Conservation (phyloP, 2,888 invertebrate genomes). For the Ptilodon capucinus region DNA sequence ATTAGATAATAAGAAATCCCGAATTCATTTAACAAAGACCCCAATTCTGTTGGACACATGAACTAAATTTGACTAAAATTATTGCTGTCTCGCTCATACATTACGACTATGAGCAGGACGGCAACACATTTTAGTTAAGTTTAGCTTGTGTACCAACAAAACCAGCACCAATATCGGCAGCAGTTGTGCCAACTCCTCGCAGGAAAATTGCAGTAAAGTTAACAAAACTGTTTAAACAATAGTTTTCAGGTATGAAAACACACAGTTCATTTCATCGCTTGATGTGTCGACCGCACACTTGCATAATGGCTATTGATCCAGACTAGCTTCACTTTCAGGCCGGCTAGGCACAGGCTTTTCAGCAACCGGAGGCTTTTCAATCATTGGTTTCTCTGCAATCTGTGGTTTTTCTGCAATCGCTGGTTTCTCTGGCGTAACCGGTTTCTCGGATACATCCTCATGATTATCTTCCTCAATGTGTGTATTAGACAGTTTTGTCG, state of each 20-base stretch:
- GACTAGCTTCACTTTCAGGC: constrained; percentile 62
- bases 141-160: no score
- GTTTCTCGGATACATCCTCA: constrained; percentile 34
- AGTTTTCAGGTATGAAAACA: constrained; percentile 73
- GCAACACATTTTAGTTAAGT: no score
- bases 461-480: constrained; percentile 56
- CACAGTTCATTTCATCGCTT: constrained; percentile 61
- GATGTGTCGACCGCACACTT: constrained; percentile 52
- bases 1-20: constrained; percentile 32
- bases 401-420: constrained; percentile 43
- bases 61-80: no score
- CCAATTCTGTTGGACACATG: no score
- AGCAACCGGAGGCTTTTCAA: constrained; percentile 59
- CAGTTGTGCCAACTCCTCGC: constrained; percentile 22
- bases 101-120: no score
- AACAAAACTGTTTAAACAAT: constrained; percentile 52
- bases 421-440: constrained; percentile 41
- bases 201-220: constrained; percentile 32
- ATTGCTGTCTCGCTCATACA: no score
- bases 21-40: constrained; percentile 36
- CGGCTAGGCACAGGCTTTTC: constrained; percentile 60
- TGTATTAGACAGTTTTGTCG: constrained; percentile 58
- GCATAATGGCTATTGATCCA: constrained; percentile 73
- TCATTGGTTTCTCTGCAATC: constrained; percentile 53
- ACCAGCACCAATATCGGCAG: constrained; percentile 25